These are phyloP conservation scores for Arenaria interpres DNA, from an alignment of 2,113 vertebrate genomes.

Conservation along the genomic window DNA sequence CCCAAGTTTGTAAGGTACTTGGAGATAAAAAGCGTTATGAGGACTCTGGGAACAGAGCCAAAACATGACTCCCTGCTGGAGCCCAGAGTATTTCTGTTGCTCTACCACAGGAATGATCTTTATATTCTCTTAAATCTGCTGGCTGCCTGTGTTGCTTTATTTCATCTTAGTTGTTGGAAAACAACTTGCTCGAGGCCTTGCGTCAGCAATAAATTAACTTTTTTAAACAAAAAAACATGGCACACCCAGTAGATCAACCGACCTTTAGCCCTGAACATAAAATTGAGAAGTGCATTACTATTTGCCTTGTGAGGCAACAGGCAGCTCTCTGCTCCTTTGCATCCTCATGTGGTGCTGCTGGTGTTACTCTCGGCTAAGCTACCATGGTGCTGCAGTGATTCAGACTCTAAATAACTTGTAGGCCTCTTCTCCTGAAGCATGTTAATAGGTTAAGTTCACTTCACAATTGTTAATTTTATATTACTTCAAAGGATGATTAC, in stretches of 20 bases:
- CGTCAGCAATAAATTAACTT: conserved; percentile 33
- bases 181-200: not conserved
- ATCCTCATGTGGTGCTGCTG: not conserved
- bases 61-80: not conserved
- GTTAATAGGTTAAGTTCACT: conserved; percentile 59
- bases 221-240: not conserved
- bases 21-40: not conserved
- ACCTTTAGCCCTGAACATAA: not conserved
- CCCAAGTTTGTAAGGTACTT: not conserved
- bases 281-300: not conserved
- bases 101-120: not conserved
- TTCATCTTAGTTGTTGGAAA: conserved; percentile 32
- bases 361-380: not conserved
- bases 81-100: not conserved
- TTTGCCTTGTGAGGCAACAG: not conserved
- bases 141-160: not conserved
- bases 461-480: conserved; percentile 61
- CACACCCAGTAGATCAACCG: conserved; percentile 17
- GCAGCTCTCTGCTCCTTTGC: not conserved
- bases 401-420: conserved; percentile 9
- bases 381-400: not conserved
- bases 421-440: conserved; percentile 15
- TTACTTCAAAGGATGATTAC: conserved; percentile 65
- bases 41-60: not conserved
- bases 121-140: not conserved